These are phyloP conservation scores for Tetragnatha montana DNA, from an alignment of 2,888 invertebrate genomes.

Conservation along the genomic window DNA sequence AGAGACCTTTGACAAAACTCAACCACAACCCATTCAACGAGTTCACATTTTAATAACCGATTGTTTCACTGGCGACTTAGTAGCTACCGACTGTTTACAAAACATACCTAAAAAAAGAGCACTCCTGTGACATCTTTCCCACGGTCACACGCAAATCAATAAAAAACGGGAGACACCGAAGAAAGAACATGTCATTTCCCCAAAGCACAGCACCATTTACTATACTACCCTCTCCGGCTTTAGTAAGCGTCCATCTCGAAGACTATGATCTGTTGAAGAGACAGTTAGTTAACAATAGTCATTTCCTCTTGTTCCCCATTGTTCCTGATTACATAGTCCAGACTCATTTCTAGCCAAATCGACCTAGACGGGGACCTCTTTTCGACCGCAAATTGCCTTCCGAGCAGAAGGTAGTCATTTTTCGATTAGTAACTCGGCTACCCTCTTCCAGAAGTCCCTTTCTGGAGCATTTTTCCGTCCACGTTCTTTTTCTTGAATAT, in stretches of 20 bases:
- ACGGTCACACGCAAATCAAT: not conserved
- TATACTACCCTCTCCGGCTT: not conserved
- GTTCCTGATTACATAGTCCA: conserved; percentile 66
- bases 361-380: conserved; percentile 28
- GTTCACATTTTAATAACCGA: too few relatives aligned
- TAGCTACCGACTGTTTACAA: not conserved
- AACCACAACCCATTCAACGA: too few relatives aligned
- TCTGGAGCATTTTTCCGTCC: not conserved
- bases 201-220: not conserved
- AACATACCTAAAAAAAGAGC: not conserved
- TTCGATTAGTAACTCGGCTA: conserved; percentile 50
- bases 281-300: conserved; percentile 64
- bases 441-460: not conserved
- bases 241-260: not conserved
- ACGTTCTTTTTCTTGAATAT: conserved; percentile 6
- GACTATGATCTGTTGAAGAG: conserved; percentile 59
- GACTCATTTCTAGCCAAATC: conserved; percentile 64
- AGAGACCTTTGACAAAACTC: too few relatives aligned
- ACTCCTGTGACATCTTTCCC: not conserved
- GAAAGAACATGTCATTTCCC: not conserved
- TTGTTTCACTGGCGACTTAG: too few relatives aligned
- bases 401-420: conserved; percentile 59
- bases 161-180: not conserved
- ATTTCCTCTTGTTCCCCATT: conserved; percentile 67
- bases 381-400: conserved; percentile 63